phyloP scores from a whole-genome alignment of 2,797 vertebrate genomes.

The Cyprinodon diabolis region DNA sequence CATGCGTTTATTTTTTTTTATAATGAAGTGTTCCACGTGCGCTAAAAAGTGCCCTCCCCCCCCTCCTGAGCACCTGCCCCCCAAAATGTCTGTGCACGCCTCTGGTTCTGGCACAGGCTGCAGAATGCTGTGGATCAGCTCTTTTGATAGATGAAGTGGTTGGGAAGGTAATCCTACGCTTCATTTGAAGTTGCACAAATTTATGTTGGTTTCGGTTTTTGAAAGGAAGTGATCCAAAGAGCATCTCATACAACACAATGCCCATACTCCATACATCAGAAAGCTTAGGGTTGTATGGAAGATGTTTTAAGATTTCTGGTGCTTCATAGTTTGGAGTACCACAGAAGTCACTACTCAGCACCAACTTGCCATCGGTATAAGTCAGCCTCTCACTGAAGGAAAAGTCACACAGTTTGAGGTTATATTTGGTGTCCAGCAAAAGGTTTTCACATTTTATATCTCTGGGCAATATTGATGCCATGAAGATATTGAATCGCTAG shows the following conservation, averaged over 20 bases:
- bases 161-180: background rate
- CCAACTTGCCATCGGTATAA: background rate
- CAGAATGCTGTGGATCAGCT: conserved; percentile 27
- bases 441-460: conserved; percentile 52
- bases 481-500: conserved; percentile 39
- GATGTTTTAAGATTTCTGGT: conserved; percentile 27
- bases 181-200: conserved; percentile 13
- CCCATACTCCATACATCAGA: conserved; percentile 50
- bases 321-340: conserved; percentile 25
- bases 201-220: background rate
- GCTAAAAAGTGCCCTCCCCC: too few relatives aligned
- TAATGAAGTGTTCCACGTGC: too few relatives aligned
- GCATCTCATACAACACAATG: conserved; percentile 34
- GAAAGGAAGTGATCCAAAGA: conserved; percentile 21
- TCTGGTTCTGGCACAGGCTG: conserved; percentile 21
- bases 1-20: too few relatives aligned
- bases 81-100: too few relatives aligned
- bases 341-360: conserved; percentile 36
- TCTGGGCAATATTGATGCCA: conserved; percentile 17
- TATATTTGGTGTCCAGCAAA: conserved; percentile 14
- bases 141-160: background rate
- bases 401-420: conserved; percentile 38
- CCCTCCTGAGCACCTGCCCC: too few relatives aligned
- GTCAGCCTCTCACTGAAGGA: conserved; percentile 22
- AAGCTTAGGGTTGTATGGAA: conserved; percentile 34